Base-by-base conservation (phyloP, 2,888 invertebrate genomes). In the Ophion ventricosus region DNA sequence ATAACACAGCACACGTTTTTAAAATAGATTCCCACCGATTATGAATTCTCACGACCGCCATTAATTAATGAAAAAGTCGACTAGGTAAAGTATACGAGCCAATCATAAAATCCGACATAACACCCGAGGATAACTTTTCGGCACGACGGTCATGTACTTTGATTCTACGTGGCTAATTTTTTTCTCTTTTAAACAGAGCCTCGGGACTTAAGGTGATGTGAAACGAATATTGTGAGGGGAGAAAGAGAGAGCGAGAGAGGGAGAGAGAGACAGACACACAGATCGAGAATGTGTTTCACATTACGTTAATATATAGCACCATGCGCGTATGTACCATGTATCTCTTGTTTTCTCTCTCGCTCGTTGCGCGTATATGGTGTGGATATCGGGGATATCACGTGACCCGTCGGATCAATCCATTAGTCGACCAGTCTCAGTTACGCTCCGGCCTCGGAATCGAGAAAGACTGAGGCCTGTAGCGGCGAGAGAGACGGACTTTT, bases 381-480 rank as follows among this genome's bases (percentile, higher is more conserved):
- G 88, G 89, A 87, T 89, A 90, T 88, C 87, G 87, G 79, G 85
- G 87, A 88, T 89, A 89, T 90, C 89, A 73, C 85, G 88, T 88
- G 87, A 88, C 88, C 83, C 87, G 82, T 87, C 88, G 89, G 89
- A 91, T 91, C 90, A 90, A 91, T 90, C 90, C 90, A 91, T 91
- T 91, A 91, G 90, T 88, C 89, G 87, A 87, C 86, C 85, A 87
- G 88, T 87, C 87, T 90, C 88, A 84, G 88, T 91, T 90, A 90
- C 91, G 84, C 73, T 80, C 75, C 20, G 63, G 70, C 87, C 87
- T 86, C 86, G 74, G 85, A 86, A 87, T 84, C 87, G 87, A 84
- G 86, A 57, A 73, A 66, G 80, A 84, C 57, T 10, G 14, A 56
- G 14, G 17, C 67, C 23, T 23, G 17, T 2, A 14, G 57, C 20